These are phyloP conservation scores for Polydrusus pterygomalis DNA, from an alignment of 2,888 invertebrate species.

Conservation along the genomic window DNA sequence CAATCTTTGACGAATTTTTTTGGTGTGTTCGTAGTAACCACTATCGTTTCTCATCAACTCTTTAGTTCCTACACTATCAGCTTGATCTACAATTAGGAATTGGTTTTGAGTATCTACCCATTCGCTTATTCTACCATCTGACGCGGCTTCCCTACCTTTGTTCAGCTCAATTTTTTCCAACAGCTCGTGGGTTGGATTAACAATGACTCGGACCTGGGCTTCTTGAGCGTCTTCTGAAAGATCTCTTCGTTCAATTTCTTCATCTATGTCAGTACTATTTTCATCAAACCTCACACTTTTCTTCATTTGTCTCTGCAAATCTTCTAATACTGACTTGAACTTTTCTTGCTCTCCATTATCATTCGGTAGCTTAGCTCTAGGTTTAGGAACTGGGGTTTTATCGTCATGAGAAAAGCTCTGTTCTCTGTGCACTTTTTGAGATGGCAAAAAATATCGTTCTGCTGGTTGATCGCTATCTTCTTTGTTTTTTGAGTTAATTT, in stretches of 20 bases:
- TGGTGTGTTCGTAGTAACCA: constrained; percentile 68
- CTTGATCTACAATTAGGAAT: constrained; percentile 60
- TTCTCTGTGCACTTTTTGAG: constrained; percentile 55
- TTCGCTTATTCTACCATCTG: constrained; percentile 62
- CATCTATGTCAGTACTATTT: constrained; percentile 63
- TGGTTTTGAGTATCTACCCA: constrained; percentile 70
- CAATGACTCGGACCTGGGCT: constrained; percentile 52
- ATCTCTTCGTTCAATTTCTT: constrained; percentile 49
- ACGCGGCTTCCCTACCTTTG: constrained; percentile 55
- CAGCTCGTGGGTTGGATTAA: constrained; percentile 56
- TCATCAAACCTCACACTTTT: constrained; percentile 70
- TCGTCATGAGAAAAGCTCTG: constrained; percentile 30
- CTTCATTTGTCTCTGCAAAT: constrained; percentile 66
- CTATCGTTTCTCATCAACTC: constrained; percentile 66
- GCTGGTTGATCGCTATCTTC: constrained; percentile 61
- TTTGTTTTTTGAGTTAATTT: constrained; percentile 66
- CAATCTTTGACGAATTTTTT: constrained; percentile 68
- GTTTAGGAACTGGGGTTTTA: constrained; percentile 64
- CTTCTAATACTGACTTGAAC: constrained; percentile 63
- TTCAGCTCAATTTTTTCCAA: constrained; percentile 54
- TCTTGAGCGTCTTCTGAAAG: constrained; percentile 7
- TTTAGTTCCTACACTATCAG: constrained; percentile 32
- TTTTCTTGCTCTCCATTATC: constrained; percentile 57
- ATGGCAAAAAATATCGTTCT: constrained; percentile 64
- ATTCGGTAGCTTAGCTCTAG: constrained; percentile 63